These are phyloP conservation scores for Pipistrellus pygmaeus DNA, from an alignment of 2,797 vertebrate genomes.

Conservation along the genomic window DNA sequence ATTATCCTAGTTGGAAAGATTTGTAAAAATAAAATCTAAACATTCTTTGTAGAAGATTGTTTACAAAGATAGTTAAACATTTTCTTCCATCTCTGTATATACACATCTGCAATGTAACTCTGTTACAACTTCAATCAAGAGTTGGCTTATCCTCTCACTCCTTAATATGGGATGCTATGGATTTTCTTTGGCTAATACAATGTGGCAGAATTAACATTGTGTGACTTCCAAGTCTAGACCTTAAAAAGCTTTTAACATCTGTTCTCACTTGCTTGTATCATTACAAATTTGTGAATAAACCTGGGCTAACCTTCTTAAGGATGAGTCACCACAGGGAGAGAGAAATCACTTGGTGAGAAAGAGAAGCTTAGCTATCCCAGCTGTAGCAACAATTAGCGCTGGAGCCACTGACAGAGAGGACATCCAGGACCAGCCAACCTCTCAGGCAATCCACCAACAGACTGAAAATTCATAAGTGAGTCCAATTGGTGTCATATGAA, in stretches of 20 bases:
- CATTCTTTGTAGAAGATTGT: not conserved
- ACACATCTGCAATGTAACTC: not conserved
- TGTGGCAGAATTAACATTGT: not conserved
- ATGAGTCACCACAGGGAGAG: not conserved
- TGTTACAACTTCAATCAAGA: not conserved
- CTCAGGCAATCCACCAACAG: not conserved
- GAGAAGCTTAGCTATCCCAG: not conserved
- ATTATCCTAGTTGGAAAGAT: constrained; percentile 13
- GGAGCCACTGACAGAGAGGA: not conserved
- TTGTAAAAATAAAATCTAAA: not conserved
- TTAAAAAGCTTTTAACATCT: not conserved
- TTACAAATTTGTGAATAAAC: not conserved
- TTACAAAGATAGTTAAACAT: constrained; percentile 21
- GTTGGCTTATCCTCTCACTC: not conserved
- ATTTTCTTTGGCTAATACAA: not conserved
- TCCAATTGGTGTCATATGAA: not conserved
- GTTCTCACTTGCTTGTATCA: not conserved
- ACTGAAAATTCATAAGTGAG: not conserved
- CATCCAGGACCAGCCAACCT: not conserved
- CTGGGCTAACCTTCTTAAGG: not conserved
- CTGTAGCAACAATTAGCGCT: not conserved
- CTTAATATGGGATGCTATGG: not conserved
- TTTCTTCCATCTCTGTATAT: not conserved
- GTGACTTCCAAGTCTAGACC: not conserved
- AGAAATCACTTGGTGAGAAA: not conserved